Evolutionary conservation across 2,113 vertebrate genomes (phyloP), one percentile per base, ranked within the genome.

Genomic region (Periophthalmus modestus): DNA sequence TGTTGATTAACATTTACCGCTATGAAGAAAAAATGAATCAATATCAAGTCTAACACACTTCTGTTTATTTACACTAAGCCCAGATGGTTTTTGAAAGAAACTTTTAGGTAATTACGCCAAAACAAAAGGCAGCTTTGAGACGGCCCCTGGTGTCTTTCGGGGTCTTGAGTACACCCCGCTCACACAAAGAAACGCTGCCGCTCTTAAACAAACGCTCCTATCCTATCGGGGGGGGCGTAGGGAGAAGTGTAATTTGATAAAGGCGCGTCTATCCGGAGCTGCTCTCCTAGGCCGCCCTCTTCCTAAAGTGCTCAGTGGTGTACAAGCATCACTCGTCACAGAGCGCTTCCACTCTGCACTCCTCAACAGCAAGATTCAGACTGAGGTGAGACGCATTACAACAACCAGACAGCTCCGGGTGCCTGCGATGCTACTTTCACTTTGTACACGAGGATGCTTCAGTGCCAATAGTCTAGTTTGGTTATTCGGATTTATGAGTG

Each of bases 301-400:
- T 90, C 81, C 65, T 76, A 68, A 80, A 87, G 71, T 85, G 46
- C 77, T 82, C 39, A 75, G 46, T 83, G 82, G 82, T 88, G 87
- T 81, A 84, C 80, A 74, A 80, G 72, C 54, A 66, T 73, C 23
- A 77, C 65, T 82, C 75, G 67, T 79, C 16, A 9, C 77, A 63
- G 78, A 24, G 67, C 67, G 59, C 72, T 82, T 23, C 62, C 84
- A 82, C 78, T 80, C 77, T 39, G 33, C 68, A 16, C 66, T 59
- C 68, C 54, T 39, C n/a, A 69, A 48, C 78, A 50, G 69, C 57
- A 85, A 78, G 48, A 39, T 33, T 19, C 50, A 68, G 16, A 68
- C 24, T 77, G 72, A 68, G 75, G 61, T 65, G 52, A 80, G 67
- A 62, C 12, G 12, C 24, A 11, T 71, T 12, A 28, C 65, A 39